phyloP scores from a whole-genome alignment of 2,797 vertebrate species.

The Pseudochirops corinnae region DNA sequence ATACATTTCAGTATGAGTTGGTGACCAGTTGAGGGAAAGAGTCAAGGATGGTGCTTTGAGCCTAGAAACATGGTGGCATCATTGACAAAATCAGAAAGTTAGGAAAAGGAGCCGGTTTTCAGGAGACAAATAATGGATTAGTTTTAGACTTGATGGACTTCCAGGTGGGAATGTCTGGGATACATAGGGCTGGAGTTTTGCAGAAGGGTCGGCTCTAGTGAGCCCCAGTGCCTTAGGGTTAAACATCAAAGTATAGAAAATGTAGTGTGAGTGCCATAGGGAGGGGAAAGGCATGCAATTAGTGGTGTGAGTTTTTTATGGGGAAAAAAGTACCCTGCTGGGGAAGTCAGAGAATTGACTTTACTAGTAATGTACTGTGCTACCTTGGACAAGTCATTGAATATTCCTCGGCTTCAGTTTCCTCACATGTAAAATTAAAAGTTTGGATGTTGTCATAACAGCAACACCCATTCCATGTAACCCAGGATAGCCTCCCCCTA shows the following conservation, averaged over 20 bases:
- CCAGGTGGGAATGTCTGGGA: not conserved
- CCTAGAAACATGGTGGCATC: not conserved
- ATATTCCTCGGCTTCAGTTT: not conserved
- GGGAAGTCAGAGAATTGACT: not conserved
- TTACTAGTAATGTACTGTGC: not conserved
- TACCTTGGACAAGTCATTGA: not conserved
- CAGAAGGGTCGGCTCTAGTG: not conserved
- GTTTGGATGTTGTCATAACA: not conserved
- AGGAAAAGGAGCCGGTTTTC: not conserved
- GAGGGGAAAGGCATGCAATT: not conserved
- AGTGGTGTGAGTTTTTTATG: not conserved
- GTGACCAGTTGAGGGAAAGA: not conserved
- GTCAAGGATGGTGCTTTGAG: not conserved
- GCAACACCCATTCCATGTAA: not conserved
- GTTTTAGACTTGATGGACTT: not conserved
- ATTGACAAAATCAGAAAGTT: not conserved
- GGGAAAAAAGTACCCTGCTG: rapidly evolving
- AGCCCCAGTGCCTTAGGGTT: not conserved
- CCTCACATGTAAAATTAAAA: not conserved
- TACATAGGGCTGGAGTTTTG: not conserved
- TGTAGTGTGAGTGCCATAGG: not conserved
- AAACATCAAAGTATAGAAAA: not conserved
- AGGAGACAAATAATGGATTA: not conserved
- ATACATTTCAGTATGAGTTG: not conserved
- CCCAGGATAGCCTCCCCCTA: not conserved